phyloP scores from a whole-genome alignment of 2,888 invertebrate species.

The Drosophila antonietae region DNA sequence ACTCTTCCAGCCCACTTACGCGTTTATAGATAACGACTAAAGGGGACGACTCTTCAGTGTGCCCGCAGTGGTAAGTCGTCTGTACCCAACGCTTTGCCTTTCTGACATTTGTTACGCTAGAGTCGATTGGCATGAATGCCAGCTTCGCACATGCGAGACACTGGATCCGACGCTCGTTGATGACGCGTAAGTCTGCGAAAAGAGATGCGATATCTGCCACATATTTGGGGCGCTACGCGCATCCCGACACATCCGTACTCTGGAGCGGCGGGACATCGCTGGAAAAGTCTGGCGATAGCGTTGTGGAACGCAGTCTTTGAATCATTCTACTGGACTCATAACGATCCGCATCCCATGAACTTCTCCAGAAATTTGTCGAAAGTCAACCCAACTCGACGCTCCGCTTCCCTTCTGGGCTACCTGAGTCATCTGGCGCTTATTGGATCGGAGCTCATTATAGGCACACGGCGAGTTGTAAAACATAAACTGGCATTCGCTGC shows the following conservation, averaged over 20 bases:
- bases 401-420: constrained; percentile 41
- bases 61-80: constrained; percentile 52
- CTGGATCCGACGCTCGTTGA: constrained; percentile 46
- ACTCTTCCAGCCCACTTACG: constrained; percentile 51
- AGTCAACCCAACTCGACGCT: neutral
- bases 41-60: constrained; percentile 55
- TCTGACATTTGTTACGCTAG: neutral
- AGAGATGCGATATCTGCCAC: constrained; percentile 49
- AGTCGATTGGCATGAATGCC: constrained; percentile 65
- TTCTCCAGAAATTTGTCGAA: constrained; percentile 49
- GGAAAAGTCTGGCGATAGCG: constrained; percentile 29
- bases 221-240: constrained; percentile 47
- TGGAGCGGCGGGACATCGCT: constrained; percentile 70
- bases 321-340: constrained; percentile 58
- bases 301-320: constrained; percentile 22
- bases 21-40: constrained; percentile 64
- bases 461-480: constrained; percentile 26
- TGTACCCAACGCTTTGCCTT: neutral
- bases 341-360: constrained; percentile 57
- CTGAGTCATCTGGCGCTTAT: constrained; percentile 54
- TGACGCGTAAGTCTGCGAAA: constrained; percentile 36
- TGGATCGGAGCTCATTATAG: constrained; percentile 39
- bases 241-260: constrained; percentile 46
- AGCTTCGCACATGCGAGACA: constrained; percentile 61
- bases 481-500: constrained; percentile 53